Evolutionary conservation across 2,797 vertebrate species (phyloP).

Genomic region (Propithecus deckenii): DNA sequence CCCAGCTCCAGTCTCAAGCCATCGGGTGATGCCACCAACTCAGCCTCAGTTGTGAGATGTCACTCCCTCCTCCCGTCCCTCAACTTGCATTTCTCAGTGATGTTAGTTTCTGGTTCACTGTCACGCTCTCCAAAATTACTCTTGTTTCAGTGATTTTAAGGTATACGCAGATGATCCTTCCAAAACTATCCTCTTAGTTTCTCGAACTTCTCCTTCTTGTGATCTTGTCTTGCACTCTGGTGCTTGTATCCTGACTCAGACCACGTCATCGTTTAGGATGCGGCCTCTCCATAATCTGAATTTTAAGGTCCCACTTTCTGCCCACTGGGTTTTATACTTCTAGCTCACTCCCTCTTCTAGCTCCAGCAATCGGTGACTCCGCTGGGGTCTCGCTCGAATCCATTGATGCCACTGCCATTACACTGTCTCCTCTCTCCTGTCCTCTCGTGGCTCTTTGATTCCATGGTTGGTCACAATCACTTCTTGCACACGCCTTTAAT

Average conservation of each 20-base stretch:
- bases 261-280: neutral
- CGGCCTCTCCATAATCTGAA: neutral
- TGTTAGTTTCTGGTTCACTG: neutral
- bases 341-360: neutral
- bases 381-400: neutral
- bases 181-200: neutral
- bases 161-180: neutral
- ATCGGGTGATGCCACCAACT: neutral
- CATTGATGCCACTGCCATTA: accelerated
- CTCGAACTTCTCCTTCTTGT: neutral
- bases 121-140: neutral
- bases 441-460: neutral
- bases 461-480: no score
- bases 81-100: neutral
- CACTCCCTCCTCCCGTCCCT: accelerated
- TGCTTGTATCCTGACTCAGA: neutral
- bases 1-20: neutral
- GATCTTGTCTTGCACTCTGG: neutral
- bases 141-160: neutral
- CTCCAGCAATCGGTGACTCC: neutral
- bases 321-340: no score
- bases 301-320: neutral
- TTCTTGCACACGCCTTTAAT: neutral
- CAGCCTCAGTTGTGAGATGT: neutral
- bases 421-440: accelerated